Conservation (phyloP, 2,888 invertebrate genomes). For the Drosophila austrosaltans region DNA sequence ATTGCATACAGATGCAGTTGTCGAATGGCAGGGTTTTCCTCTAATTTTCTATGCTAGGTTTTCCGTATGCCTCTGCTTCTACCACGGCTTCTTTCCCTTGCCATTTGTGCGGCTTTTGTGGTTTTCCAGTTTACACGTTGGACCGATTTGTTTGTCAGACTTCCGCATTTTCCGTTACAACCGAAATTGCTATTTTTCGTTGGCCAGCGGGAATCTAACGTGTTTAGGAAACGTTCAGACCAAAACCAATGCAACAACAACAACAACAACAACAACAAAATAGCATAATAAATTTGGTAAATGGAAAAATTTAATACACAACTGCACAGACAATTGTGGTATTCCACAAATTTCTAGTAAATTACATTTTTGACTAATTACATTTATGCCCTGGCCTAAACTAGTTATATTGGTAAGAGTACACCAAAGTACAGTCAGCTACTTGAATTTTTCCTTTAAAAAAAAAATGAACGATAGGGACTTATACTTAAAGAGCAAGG, state of each 20-base stretch:
- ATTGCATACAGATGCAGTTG: constrained; percentile 16
- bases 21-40: constrained; percentile 23
- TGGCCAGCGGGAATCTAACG: constrained; percentile 3
- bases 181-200: constrained; percentile 37
- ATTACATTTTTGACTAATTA: constrained; percentile 17
- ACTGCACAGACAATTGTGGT: constrained; percentile 9
- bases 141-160: constrained; percentile 39
- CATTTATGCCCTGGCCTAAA: not conserved
- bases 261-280: not conserved
- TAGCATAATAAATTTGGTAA: constrained; percentile 4
- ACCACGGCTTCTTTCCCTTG: constrained; percentile 14
- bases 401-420: no score
- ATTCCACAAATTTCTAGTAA: constrained; percentile 6
- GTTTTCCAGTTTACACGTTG: constrained; percentile 38
- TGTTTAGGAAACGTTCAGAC: constrained; percentile 13
- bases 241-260: not conserved
- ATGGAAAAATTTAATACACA: constrained; percentile 16
- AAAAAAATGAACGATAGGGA: not conserved
- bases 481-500: constrained; percentile 9
- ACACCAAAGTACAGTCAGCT: not conserved
- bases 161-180: constrained; percentile 48
- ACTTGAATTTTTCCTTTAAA: not conserved
- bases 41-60: constrained; percentile 44
- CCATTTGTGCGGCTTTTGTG: constrained; percentile 63
- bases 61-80: constrained; percentile 34